Evolutionary conservation across 2,797 vertebrate species (phyloP), one percentile per base, ranked within the genome.

Genomic region (Odontamblyopus lacepedii): DNA sequence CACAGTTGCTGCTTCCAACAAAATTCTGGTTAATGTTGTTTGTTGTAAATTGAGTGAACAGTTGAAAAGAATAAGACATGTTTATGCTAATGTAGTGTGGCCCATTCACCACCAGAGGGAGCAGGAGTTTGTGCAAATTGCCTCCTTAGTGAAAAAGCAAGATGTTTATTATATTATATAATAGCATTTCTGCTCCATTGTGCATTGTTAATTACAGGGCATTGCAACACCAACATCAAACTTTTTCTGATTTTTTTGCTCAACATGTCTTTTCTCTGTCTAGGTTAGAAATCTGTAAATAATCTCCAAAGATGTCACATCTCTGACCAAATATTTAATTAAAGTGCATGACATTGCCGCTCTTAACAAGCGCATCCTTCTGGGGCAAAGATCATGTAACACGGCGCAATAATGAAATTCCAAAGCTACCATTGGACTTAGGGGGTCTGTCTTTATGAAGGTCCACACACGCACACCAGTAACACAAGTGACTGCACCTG

Each of bases 371-470:
- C 41, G 70, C 63, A 68, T 75, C 66, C 73, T 76, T 63, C 67
- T 11, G 30, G 74, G 75, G 69, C 68, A 75, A 79, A 79, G 79
- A 74, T 90, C 85, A 75, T 70, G 80, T 90, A 72, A 80, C 89
- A 80, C 55, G 62, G 7, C 63, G 80, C 74, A 78, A 89, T 82
- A 89, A 71, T 85, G 77, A 82, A 83, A 89, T 87, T 91, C 86
- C 86, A 77, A 63, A 83, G 76, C 71, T 74, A 83, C 84, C 88
- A 84, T 70, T 79, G 70, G 78, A 76, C 48, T 44, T 76, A 74
- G 73, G 79, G 77, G 55, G 55, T 75, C 72, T 57, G 60, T 71
- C 70, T 51, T 81, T 65, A 75, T 72, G 64, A 73, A 57, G 30
- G 63, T 53, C n/a, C 64, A 50, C 44, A 59, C 71, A 50, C 53